phyloP scores from a whole-genome alignment of 2,113 vertebrate genomes.

The Phylloscopus whistleri region DNA sequence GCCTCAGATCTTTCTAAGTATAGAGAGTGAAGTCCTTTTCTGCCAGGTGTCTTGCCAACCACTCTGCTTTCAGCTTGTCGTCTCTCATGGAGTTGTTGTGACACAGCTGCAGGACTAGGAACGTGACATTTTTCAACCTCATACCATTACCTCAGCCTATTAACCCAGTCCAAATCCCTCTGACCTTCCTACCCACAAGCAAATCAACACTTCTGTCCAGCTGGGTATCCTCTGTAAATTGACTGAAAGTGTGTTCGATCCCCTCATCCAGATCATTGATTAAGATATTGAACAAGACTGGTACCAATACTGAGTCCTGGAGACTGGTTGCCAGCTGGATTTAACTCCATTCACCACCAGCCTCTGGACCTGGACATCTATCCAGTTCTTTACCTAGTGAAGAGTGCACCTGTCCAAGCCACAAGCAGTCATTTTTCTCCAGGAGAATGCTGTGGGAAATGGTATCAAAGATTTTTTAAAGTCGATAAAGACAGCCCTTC shows the following conservation, averaged over 20 bases:
- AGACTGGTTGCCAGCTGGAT: neutral
- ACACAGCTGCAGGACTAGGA: neutral
- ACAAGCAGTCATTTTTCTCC: neutral
- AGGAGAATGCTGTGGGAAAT: neutral
- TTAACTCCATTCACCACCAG: neutral
- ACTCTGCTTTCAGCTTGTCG: neutral
- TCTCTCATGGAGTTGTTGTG: neutral
- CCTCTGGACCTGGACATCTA: fast-evolving
- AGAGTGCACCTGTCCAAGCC: neutral
- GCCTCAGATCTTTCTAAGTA: neutral
- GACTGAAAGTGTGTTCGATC: neutral
- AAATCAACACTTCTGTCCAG: neutral
- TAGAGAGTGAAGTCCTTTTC: neutral
- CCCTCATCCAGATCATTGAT: neutral
- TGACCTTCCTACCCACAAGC: neutral
- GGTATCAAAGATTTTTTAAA: neutral
- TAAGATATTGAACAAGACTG: neutral
- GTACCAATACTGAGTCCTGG: neutral
- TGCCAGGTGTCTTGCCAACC: neutral
- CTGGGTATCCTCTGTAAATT: neutral
- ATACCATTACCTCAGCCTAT: neutral
- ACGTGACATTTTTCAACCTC: neutral
- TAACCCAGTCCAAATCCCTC: neutral
- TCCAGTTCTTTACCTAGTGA: neutral
- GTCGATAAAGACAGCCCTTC: neutral